Percentiles rank a stretch among this genome's conserved stretches.
Evolutionary conservation across 2,113 vertebrate genomes (phyloP).

Genomic region (Archocentrus centrarchus): DNA sequence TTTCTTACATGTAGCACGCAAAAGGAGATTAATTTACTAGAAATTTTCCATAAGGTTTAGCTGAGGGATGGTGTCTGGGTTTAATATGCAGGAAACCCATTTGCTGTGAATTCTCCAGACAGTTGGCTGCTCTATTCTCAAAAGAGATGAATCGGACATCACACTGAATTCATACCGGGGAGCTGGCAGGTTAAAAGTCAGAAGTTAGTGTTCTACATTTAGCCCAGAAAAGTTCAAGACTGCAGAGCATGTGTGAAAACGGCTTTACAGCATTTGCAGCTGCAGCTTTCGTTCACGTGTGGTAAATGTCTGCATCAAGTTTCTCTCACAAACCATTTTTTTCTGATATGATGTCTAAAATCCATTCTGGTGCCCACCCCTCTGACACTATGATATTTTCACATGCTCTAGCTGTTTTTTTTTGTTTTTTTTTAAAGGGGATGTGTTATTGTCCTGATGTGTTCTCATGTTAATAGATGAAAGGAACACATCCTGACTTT

Average conservation of each 20-base stretch:
- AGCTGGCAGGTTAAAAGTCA: no score
- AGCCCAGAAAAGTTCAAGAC: not conserved
- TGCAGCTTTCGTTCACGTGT: constrained; percentile 17
- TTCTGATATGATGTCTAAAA: constrained; percentile 15
- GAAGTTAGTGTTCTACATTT: no score
- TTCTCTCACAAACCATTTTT: not conserved
- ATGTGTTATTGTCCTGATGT: constrained; percentile 33
- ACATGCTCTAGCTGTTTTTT: constrained; percentile 29
- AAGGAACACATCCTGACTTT: constrained; percentile 20
- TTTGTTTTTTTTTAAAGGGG: constrained; percentile 17
- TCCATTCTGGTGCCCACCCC: constrained; percentile 12
- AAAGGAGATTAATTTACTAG: not conserved
- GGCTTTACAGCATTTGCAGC: not conserved
- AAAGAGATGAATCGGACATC: no score
- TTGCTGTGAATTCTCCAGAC: constrained; percentile 5
- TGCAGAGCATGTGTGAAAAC: not conserved
- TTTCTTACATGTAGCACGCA: not conserved
- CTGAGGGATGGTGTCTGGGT: not conserved
- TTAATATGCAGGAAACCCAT: not conserved
- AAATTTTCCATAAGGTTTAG: not conserved
- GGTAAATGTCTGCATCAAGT: constrained; percentile 27
- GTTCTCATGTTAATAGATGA: constrained; percentile 49
- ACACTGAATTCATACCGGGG: no score
- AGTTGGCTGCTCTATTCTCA: not conserved
- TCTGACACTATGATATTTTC: constrained; percentile 1